A percentile compares a stretch with the other conserved stretches of the same genome.
Conservation (phyloP, 2,797 vertebrate species). For the Myotis myotis region DNA sequence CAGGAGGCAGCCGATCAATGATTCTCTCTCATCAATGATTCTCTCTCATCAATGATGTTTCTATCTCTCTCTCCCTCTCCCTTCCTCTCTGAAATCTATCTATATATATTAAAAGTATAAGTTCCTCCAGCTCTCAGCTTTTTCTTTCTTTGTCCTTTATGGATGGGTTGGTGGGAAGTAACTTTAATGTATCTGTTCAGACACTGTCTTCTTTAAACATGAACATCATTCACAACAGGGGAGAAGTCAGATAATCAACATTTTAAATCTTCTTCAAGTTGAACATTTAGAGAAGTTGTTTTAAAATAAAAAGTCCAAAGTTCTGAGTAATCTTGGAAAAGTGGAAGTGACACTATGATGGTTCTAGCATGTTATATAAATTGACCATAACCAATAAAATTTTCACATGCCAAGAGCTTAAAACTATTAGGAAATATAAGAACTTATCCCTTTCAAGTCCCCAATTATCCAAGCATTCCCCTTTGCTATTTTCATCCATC, state of each 20-base stretch:
- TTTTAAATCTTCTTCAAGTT: neutral
- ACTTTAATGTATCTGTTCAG: neutral
- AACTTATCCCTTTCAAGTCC: neutral
- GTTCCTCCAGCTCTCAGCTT: constrained; percentile 56
- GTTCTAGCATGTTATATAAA: neutral
- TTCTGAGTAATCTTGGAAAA: neutral
- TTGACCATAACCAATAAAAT: neutral
- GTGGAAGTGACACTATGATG: neutral
- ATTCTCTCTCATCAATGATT: too few relatives aligned
- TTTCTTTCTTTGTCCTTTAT: constrained; percentile 56
- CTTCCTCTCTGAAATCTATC: too few relatives aligned
- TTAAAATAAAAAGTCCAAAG: constrained; percentile 12
- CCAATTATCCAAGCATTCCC: neutral
- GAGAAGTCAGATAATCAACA: neutral
- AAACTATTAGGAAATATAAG: neutral
- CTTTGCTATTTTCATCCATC: neutral
- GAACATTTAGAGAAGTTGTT: neutral
- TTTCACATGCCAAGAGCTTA: neutral
- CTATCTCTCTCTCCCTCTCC: too few relatives aligned
- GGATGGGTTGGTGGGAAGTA: neutral
- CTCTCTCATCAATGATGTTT: too few relatives aligned
- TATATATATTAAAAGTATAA: neutral
- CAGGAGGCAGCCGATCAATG: too few relatives aligned
- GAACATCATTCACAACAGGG: constrained; percentile 23
- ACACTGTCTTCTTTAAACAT: neutral